These are phyloP conservation scores for Drosophila pachea DNA, from an alignment of 1,140 invertebrate genomes.

Conservation along the genomic window DNA sequence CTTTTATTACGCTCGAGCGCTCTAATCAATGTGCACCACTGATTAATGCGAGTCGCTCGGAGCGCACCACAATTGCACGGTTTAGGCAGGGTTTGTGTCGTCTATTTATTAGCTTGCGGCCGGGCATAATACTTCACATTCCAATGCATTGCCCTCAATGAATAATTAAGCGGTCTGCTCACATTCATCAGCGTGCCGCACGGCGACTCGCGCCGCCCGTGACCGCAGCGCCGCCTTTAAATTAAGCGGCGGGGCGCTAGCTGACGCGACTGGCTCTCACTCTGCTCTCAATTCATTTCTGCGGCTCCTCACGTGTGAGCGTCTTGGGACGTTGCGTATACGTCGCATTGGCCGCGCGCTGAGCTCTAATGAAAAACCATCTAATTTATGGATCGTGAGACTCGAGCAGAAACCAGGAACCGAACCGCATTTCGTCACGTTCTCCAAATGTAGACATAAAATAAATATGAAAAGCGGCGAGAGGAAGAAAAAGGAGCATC, in stretches of 20 bases:
- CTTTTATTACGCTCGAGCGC: slow-evolving; percentile 46
- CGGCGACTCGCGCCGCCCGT: background rate
- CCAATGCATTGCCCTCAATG: slow-evolving; percentile 74
- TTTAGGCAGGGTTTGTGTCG: slow-evolving; percentile 36
- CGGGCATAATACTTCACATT: slow-evolving; percentile 45
- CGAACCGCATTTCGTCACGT: slow-evolving; percentile 68
- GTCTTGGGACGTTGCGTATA: slow-evolving; percentile 33
- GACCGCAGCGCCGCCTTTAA: slow-evolving; percentile 58
- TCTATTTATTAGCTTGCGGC: slow-evolving; percentile 65
- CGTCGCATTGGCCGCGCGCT: slow-evolving; percentile 29
- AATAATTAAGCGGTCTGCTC: slow-evolving; percentile 74
- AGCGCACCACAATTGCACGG: slow-evolving; percentile 53
- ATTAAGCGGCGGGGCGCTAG: slow-evolving; percentile 18
- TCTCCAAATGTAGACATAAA: slow-evolving; percentile 49
- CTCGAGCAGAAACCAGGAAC: slow-evolving; percentile 39
- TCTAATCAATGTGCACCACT: slow-evolving; percentile 63
- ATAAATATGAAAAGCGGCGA: slow-evolving; percentile 7
- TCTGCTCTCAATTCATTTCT: slow-evolving; percentile 33
- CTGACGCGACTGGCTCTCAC: slow-evolving; percentile 41
- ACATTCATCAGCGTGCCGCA: slow-evolving; percentile 55
- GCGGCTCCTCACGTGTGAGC: slow-evolving; percentile 20
- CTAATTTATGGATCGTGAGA: slow-evolving; percentile 67
- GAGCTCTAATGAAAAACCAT: slow-evolving; percentile 54
- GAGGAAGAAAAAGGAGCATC: slow-evolving; percentile 52
- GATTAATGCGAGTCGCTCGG: slow-evolving; percentile 58